Base-by-base conservation (phyloP, 2,797 vertebrate genomes). In the Lagodon rhomboides region DNA sequence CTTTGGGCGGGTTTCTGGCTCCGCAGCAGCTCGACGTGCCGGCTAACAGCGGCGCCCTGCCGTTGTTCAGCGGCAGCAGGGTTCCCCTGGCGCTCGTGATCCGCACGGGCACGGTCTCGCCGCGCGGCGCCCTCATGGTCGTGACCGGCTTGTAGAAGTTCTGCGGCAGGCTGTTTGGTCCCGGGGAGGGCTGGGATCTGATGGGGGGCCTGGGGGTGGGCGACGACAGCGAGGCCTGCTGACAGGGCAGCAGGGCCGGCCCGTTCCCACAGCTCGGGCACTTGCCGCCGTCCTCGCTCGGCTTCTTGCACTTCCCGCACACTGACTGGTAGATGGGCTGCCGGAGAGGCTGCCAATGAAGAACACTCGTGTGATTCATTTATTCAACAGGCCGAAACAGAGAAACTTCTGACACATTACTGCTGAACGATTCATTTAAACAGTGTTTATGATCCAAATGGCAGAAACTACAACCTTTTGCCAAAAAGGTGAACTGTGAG, bases 201-300 rank as follows among this genome's bases (percentile, higher is more conserved):
- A 97, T 94, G 76, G 97, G 95, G 5, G 96, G 95, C 20, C 97
- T 95, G 22, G 96, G 91, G 34, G 96, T 92, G 43, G 95, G 93
- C 66, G 95, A 92, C 18, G 95, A 69, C 41, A 94, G 85, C 69
- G 95, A 83, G 71, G 86, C 84, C 88, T 93, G 95, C 91, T 90
- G 95, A 49, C 94, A 93, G 47, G 95, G 87, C 86, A 95, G 94
- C 85, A 92, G 91, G 20, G 84, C 38, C 67, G 95, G 89, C 66
- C 79, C 15, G 84, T 73, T 91, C 69, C 95, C 96, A 80, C 97
- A 98, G 92, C 80, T 91, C 74, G 93, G 94, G 87, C 97, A 98
- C 91, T 93, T 95, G 64, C 78, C 87, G 76, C 95, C 81, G 85
- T 94, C 96, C 83, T 97, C 95, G 77, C 93, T 96, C 23, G 93